Evolutionary conservation across 2,113 vertebrate species (phyloP).

Genomic region (Ameiurus melas): DNA sequence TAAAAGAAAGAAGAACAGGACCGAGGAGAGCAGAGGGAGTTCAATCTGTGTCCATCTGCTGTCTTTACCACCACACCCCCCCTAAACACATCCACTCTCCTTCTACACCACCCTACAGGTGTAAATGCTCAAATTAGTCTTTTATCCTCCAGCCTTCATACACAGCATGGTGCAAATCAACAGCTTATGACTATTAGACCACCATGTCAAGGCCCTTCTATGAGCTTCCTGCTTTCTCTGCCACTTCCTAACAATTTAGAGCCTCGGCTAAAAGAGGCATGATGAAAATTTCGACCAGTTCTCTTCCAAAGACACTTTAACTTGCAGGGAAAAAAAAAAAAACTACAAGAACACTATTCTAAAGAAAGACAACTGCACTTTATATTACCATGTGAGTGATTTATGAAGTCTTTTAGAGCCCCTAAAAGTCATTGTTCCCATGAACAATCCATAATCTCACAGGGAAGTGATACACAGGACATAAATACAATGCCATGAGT

Average conservation of each 20-base stretch:
- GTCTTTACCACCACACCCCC: slow-evolving; percentile 47
- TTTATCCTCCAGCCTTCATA: slow-evolving; percentile 19
- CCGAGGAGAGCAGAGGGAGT: slow-evolving; percentile 56
- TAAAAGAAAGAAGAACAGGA: slow-evolving; percentile 57
- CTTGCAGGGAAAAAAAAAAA: not conserved
- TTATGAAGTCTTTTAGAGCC: slow-evolving; percentile 53
- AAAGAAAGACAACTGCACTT: slow-evolving; percentile 38
- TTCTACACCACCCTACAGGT: slow-evolving; percentile 43
- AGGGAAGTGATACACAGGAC: slow-evolving; percentile 58
- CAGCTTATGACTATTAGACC: slow-evolving; percentile 27
- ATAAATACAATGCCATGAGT: slow-evolving; percentile 56
- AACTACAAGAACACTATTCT: not conserved
- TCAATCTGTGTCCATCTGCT: slow-evolving; percentile 71
- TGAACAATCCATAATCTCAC: slow-evolving; percentile 58
- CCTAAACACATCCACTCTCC: slow-evolving; percentile 35
- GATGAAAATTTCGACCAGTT: slow-evolving; percentile 20
- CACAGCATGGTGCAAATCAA: slow-evolving; percentile 58
- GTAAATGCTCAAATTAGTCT: slow-evolving; percentile 40
- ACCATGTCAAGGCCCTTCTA: not conserved
- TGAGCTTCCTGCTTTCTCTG: slow-evolving; percentile 2
- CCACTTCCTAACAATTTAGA: not conserved
- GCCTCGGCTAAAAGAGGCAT: slow-evolving; percentile 20
- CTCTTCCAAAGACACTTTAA: slow-evolving; percentile 10
- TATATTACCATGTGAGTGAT: slow-evolving; percentile 48
- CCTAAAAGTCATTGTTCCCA: slow-evolving; percentile 52